Percentiles rank a stretch among this genome's conserved stretches.
These are phyloP conservation scores for Colletes latitarsis DNA, from an alignment of 1,140 invertebrate species.

Conservation along the genomic window DNA sequence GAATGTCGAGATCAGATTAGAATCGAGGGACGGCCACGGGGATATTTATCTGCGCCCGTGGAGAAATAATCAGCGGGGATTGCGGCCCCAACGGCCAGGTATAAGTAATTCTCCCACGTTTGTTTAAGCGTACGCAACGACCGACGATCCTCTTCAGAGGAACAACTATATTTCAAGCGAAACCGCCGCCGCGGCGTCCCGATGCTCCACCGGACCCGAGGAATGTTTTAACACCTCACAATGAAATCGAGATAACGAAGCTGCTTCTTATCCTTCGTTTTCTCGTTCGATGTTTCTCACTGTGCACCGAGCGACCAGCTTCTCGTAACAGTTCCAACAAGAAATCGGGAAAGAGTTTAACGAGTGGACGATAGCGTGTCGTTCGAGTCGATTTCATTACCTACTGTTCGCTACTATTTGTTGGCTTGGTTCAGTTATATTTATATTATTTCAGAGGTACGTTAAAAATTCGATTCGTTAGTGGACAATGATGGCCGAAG, in stretches of 20 bases:
- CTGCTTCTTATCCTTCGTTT: not conserved
- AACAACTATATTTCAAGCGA: conserved; percentile 47
- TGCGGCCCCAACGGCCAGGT: conserved; percentile 63
- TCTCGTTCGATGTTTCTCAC: not conserved
- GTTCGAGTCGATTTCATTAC: too few species aligned
- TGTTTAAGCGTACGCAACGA: conserved; percentile 17
- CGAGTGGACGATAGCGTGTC: not conserved
- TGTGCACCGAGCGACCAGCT: not conserved
- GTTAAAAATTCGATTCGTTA: too few species aligned
- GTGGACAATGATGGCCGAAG: not conserved
- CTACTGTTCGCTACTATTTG: too few species aligned
- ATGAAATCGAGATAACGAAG: conserved; percentile 41
- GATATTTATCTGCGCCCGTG: conserved; percentile 75
- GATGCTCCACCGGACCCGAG: not conserved
- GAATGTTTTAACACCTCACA: conserved; percentile 42
- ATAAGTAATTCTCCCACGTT: conserved; percentile 66
- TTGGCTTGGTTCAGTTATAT: too few species aligned
- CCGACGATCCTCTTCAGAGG: not conserved
- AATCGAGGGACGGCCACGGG: conserved; percentile 72
- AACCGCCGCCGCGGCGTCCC: not conserved
- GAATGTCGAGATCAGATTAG: conserved; percentile 77
- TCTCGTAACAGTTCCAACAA: not conserved
- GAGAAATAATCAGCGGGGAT: conserved; percentile 77
- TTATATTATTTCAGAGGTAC: too few species aligned
- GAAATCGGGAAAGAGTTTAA: not conserved